Evolutionary conservation across 2,888 invertebrate genomes (phyloP), one percentile per base, ranked within the genome.

Genomic region (Agrilus cyanescens): DNA sequence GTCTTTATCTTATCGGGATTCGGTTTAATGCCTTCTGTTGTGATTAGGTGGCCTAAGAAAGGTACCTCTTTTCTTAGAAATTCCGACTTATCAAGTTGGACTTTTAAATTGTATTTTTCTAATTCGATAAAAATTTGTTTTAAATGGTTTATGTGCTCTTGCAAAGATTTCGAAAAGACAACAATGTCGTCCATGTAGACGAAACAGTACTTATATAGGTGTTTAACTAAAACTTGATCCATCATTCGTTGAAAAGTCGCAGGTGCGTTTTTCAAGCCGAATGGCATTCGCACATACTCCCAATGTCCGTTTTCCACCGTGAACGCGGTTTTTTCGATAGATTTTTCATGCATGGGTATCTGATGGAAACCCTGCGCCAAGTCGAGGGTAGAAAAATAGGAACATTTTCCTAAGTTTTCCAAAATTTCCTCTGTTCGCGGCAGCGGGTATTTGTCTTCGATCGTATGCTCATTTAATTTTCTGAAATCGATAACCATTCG

Each of bases 181-280:
- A 64, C 51, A 4, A 62, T 51, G 46, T 65, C 61, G 34, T 65
- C 62, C 10, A 63, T 32, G 42, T 60, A 65, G 1, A 61, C 56
- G 13, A 63, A 53, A 39, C 59, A 56, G 32, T 44, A 40, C 2
- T 41, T 47, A 5, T 51, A 51, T 44, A 53, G 51, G 4, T 59
- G 13, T 1, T 56, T 57, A 2, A 41, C 31, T 13, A 61, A 40
- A 1, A 58, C 50, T 3, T 36, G 42, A 20, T 59, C 54, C 57
- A 60, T 60, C 32, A 57, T 25, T 8, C 53, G 35, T 47, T 57
- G 55, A 30, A 60, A 61, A 0, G 56, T 57, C 1, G 56, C 48
- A 2, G 57, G 55, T 2, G 56, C 53, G 30, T 51, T 51, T 36
- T 53, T 57, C 16, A 58, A 40, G 2, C 56, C 55, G 36, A 56